Conservation (phyloP, 1,140 invertebrate species). For the Ruditapes philippinarum region DNA sequence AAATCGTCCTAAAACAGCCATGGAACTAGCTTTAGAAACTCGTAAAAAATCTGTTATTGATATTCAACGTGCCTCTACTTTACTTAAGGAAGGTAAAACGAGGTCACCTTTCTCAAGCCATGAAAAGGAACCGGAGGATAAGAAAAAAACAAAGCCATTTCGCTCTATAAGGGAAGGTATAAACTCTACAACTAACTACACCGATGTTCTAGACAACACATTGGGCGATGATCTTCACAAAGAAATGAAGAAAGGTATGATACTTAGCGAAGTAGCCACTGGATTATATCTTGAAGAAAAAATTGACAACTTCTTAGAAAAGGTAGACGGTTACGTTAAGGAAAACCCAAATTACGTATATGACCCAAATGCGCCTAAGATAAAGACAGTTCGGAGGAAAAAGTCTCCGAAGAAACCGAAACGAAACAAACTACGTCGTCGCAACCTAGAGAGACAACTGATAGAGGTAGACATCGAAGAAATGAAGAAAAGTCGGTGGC, state of each 20-base stretch:
- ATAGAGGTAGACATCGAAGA: constrained; percentile 6
- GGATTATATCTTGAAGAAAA: constrained; percentile 54
- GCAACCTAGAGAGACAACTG: constrained; percentile 39
- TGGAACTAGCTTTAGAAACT: constrained; percentile 5
- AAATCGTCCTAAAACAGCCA: not conserved
- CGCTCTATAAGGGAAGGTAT: constrained; percentile 44
- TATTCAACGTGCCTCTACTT: constrained; percentile 6
- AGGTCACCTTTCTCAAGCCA: constrained; percentile 34
- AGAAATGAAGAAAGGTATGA: constrained; percentile 61
- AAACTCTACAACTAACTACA: not conserved
- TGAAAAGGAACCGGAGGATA: not conserved
- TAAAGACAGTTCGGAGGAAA: not conserved
- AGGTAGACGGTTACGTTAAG: constrained; percentile 34
- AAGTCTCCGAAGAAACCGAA: not conserved
- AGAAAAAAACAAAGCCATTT: constrained; percentile 31
- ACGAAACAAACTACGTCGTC: constrained; percentile 10
- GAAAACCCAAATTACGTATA: constrained; percentile 49
- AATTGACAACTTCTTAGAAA: constrained; percentile 50
- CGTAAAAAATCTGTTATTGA: constrained; percentile 30
- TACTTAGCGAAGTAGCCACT: constrained; percentile 44
- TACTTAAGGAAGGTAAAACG: constrained; percentile 55
- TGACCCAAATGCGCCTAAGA: constrained; percentile 14
- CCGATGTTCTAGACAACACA: constrained; percentile 1
- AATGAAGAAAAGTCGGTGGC: constrained; percentile 31
- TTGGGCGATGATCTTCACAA: constrained; percentile 44